phyloP scores from a whole-genome alignment of 2,888 invertebrate species.

The Plebejus melissa region DNA sequence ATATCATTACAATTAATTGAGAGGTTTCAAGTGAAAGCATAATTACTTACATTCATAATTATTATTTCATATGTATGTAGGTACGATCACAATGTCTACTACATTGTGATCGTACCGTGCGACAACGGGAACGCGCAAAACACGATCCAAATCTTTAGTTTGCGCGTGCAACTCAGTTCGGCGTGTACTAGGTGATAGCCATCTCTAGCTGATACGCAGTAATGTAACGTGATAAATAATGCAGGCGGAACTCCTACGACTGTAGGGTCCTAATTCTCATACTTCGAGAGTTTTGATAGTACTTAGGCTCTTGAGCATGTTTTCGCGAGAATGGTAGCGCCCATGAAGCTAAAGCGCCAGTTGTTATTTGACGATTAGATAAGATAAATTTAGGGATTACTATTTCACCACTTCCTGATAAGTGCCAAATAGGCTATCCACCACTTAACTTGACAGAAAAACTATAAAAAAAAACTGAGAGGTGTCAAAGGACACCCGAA shows the following conservation, averaged over 20 bases:
- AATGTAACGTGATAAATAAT: constrained; percentile 74
- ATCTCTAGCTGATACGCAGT: constrained; percentile 72
- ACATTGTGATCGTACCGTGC: background rate
- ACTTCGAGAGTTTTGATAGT: background rate
- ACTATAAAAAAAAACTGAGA: too few species aligned
- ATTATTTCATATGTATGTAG: too few species aligned
- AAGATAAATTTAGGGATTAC: too few species aligned
- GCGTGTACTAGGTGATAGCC: constrained; percentile 68
- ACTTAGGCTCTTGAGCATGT: background rate
- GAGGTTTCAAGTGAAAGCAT: too few species aligned
- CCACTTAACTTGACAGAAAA: too few species aligned
- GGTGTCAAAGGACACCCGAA: too few species aligned
- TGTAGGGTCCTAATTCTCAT: constrained; percentile 3
- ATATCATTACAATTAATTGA: too few species aligned
- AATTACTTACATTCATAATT: too few species aligned
- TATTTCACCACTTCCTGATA: too few species aligned
- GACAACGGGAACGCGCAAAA: constrained; percentile 45
- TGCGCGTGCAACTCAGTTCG: constrained; percentile 67
- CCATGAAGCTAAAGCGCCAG: background rate
- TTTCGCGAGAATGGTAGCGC: background rate
- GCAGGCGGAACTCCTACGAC: constrained; percentile 61
- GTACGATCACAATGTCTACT: too few species aligned
- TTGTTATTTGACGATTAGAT: background rate
- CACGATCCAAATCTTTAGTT: constrained; percentile 63
- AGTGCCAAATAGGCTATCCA: too few species aligned